Base-by-base conservation (phyloP, 2,113 vertebrate species). In the Geococcyx californianus region DNA sequence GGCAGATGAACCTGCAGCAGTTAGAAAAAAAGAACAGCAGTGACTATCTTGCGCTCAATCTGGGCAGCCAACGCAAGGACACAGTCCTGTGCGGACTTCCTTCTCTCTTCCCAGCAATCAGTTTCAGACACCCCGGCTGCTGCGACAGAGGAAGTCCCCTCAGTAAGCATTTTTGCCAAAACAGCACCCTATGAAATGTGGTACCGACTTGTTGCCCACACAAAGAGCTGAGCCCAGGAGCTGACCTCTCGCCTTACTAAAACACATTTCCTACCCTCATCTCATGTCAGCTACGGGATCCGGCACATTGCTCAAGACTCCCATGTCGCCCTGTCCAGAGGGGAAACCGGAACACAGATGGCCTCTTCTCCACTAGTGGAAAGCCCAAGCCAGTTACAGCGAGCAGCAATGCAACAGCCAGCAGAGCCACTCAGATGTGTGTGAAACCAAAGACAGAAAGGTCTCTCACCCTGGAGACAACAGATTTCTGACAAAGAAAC, bases 51-150 rank as follows among this genome's bases (percentile, higher is more conserved):
- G 26, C 75, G 92, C 73, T 60, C 24, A 23, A 88, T 47, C 26
- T 21, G 51, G 55, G 29, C 44, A 67, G 83, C 5, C 63, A 81
- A 56, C 40, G 36, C 15, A 66, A 74, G 63, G 51, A 77, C 24
- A 66, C 25, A 67, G 67, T 10, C 54, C 85, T 63, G 33, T 29
- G 40, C 72, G 96, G 82, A 91, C 82, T 94, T 95, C 94, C 92
- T 58, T 87, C 84, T 81, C 68, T 15, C 3, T 12, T 33, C 31
- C 63, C 51, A 92, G 51, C 82, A 81, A 69, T 42, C 31, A 26
- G 47, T 88, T 96, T 95, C 88, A 93, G 93, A 93, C 59, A 82
- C 60, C 45, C 24, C 77, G 78, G 67, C 79, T 93, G 70, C 49
- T 83, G 16, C 4, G 10, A 84, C 14, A 86, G 84, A 95, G 93